Base-by-base conservation (phyloP, 2,888 invertebrate genomes). In the Cerceris rybyensis region DNA sequence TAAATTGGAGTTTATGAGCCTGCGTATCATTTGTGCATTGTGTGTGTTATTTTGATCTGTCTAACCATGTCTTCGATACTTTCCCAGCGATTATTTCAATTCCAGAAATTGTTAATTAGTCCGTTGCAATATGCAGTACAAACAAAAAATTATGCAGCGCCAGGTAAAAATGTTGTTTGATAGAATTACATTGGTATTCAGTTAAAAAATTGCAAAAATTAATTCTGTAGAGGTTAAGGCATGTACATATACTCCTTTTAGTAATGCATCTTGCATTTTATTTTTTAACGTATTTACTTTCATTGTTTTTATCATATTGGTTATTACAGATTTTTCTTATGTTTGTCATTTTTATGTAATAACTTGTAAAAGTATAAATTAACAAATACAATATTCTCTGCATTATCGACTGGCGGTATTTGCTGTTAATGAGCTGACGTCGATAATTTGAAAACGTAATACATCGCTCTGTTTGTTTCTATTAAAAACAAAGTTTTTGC, bases 81-180 rank as follows among this genome's bases (percentile, higher is more conserved):
- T 6, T 14, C 69, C 66, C 69, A 50, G 0, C 71, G 79, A n/a
- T 50, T 84, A 4, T 59, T 63, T 0, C 57, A 46, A 16, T 50
- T 79, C n/a, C 17, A 28, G 16, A 54, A 50, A 74, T 52, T 28
- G 16, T 71, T 70, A 46, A 50, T 76, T 64, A 68, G 83, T 57
- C 80, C 89, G 0, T 39, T 61, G n/a, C 83, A 85, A 65, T 83
- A 74, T 81, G 69, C 80, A 5, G 65, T 86, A 66, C 84, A 85
- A 70, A 41, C 52, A 2, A 86, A 80, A 42, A 64, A 66, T 64
- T 86, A 86, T 66, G 85, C 84, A 43, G 73, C 13, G 6, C 75
- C 82, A 82, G 83, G 88, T 89, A 86, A 77, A 16, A 16, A 7
- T 52, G 50, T 41, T 16, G 28, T 61, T 46, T 17, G 9, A 1